Evolutionary conservation across 2,113 vertebrate species (phyloP), one percentile per base, ranked within the genome.

Genomic region (Falcunculus frontatus): DNA sequence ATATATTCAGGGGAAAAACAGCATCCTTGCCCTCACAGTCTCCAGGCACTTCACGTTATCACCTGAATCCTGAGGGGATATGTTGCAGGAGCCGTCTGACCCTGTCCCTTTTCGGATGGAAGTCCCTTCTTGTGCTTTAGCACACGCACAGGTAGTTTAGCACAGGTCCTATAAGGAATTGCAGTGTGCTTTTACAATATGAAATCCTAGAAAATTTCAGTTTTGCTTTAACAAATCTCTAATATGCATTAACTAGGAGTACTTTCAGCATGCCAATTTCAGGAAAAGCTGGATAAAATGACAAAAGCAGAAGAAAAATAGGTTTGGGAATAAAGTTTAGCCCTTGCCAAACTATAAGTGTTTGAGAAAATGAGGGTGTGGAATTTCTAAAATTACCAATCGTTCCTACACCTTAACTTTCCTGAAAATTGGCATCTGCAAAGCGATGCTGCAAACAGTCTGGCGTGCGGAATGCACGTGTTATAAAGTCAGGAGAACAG

Each of bases 381-480:
- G 9, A 29, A 78, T 82, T 82, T 56, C n/a, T 63, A 72, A 55
- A 81, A 35, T 67, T 46, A 56, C 12, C 7, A 6, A 55, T 39
- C 25, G 29, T 33, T 78, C 42, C 37, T 81, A 53, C 5, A 70
- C 4, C 50, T 59, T 17, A 82, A 55, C 12, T 39, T 42, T 55
- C 27, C 63, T 52, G 30, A 88, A 79, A 83, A 85, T 1, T 10
- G 19, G 17, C 25, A 88, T 47, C 44, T 5, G 4, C 55, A 37
- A 64, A 77, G 15, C 1, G 3, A 42, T 1, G 11, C 20, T 30
- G 47, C 60, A n/a, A 80, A 76, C 26, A 81, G 9, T 10, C 27
- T 46, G 37, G 12, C 68, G 46, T 13, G 10, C 75, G 49, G 22
- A 64, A 27, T 1, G 4, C 37, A 37, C 0, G 0, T 33, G 30